Conservation (phyloP, 2,888 invertebrate genomes). For the Poecilobothrus nobilitatus region DNA sequence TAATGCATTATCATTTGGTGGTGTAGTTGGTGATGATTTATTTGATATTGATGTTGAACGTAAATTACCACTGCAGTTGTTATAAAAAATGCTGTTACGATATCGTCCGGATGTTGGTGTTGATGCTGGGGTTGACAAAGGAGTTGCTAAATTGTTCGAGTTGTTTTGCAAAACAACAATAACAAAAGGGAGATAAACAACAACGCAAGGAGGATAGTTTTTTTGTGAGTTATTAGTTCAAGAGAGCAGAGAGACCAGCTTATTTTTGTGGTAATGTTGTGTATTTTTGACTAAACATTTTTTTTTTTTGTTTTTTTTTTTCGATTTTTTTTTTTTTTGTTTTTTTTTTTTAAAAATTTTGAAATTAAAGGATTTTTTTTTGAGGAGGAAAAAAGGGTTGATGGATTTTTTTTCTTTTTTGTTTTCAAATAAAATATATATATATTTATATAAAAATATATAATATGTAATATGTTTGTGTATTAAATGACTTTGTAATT, state of each 20-base stretch:
- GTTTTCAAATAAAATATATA: neutral
- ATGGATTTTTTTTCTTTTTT: neutral
- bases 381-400: neutral
- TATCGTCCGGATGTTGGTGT: slow-evolving; percentile 29
- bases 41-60: slow-evolving; percentile 25
- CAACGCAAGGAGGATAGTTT: slow-evolving; percentile 23
- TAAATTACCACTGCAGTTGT: slow-evolving; percentile 21
- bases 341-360: slow-evolving; percentile 32
- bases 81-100: slow-evolving; percentile 21
- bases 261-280: slow-evolving; percentile 3
- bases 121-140: slow-evolving; percentile 40
- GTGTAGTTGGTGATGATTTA: slow-evolving; percentile 38
- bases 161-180: slow-evolving; percentile 13
- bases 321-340: slow-evolving; percentile 35
- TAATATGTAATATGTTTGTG: neutral
- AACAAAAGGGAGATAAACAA: slow-evolving; percentile 27
- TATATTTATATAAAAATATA: neutral
- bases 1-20: slow-evolving; percentile 19
- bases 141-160: slow-evolving; percentile 32
- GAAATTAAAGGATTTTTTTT: neutral
- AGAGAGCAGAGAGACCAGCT: slow-evolving; percentile 6
- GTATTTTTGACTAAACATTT: neutral
- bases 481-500: no score
- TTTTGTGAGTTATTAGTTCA: slow-evolving; percentile 6
- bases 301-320: neutral